Base-by-base conservation (phyloP, 2,113 vertebrate species). In the Phyllopteryx taeniolatus region DNA sequence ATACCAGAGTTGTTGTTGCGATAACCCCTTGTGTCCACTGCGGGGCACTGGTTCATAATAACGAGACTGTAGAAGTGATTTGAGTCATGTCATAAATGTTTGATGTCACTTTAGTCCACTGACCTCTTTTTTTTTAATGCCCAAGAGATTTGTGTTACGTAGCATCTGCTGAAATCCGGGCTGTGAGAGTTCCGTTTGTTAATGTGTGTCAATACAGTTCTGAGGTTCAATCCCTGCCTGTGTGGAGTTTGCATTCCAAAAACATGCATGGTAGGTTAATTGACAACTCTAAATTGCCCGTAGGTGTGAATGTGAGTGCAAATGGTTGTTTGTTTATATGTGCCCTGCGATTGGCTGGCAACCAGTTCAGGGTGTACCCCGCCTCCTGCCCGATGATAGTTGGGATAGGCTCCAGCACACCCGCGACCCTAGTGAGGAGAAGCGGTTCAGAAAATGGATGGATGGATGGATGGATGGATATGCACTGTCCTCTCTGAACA, bases 101-200 rank as follows among this genome's bases (percentile, higher is more conserved):
- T 91, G 80, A 92, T 89, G 80, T 71, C 77, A 78, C 74, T 77
- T 82, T 72, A 85, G 80, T 85, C 82, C 81, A 84, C 77, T 91
- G 89, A 91, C 89, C 91, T 89, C 79, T 70, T 92, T 92, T 78
- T 85, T 70, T 86, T 80, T 79, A 85, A 70, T 89, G 76, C 73
- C 81, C 44, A 42, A 19, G 62, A 15, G 64, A 66, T 66, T 54
- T 79, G 79, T 57, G 31, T 76, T 53, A 63, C 68, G 70, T 68
- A 76, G 73, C 73, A n/a, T 53, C 70, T 56, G 51, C 20, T 74
- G 73, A 74, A 74, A 79, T 67, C 46, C 31, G 56, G 53, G 22
- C 14, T 67, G 71, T 22, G 65, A 46, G 70, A 62, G 53, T 67
- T 62, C 69, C 49, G 19, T 33, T 60, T 44, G 43, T 64, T 22